Conservation (phyloP, 2,888 invertebrate genomes). For the Rotaria magnacalcarata region DNA sequence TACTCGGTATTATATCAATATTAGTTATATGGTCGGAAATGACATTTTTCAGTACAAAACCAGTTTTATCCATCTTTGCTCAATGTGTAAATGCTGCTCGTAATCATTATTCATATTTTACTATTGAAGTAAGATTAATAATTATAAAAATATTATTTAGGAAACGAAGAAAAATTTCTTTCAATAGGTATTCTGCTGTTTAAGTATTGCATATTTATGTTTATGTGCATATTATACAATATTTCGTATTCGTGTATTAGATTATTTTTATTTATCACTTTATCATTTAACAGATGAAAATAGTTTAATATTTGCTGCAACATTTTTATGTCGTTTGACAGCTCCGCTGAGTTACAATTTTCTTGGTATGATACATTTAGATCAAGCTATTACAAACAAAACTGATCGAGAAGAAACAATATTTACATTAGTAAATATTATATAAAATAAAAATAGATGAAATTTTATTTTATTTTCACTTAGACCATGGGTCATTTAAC, state of each 20-base stretch:
- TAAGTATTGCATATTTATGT: constrained; percentile 86
- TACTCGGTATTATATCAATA: constrained; percentile 72
- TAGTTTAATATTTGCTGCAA: constrained; percentile 94
- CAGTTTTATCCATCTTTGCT: constrained; percentile 93
- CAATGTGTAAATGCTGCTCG: constrained; percentile 78
- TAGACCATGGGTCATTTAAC: constrained; percentile 98
- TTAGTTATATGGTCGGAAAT: constrained; percentile 98
- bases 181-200: constrained; percentile 76
- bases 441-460: not conserved
- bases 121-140: constrained; percentile 73
- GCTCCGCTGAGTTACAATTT: constrained; percentile 98
- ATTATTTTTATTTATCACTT: constrained; percentile 91
- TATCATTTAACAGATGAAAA: constrained; percentile 98
- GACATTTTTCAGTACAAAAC: constrained; percentile 86
- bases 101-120: constrained; percentile 78
- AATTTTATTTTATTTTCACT: not conserved
- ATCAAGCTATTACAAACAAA: constrained; percentile 74
- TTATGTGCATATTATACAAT: constrained; percentile 97
- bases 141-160: not conserved
- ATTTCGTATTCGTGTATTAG: constrained; percentile 86
- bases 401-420: constrained; percentile 39
- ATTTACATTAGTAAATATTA: constrained; percentile 42
- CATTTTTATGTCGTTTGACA: constrained; percentile 86
- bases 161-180: constrained; percentile 41
- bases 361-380: constrained; percentile 92